These are phyloP conservation scores for Bryconaethiops microstoma DNA, from an alignment of 2,797 vertebrate species.

Conservation along the genomic window DNA sequence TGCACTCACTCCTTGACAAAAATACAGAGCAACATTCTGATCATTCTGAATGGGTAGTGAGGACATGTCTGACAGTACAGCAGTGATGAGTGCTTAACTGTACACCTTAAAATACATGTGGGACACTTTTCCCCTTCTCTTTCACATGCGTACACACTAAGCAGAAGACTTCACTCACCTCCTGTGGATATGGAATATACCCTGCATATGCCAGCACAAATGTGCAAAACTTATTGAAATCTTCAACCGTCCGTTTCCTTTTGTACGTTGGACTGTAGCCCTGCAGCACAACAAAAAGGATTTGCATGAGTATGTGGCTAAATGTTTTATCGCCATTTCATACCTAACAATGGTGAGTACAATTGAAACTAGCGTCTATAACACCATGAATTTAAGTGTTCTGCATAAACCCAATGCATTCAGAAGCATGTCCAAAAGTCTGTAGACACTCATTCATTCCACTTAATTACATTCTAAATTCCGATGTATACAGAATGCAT, in stretches of 20 bases:
- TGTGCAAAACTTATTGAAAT: constrained; percentile 99
- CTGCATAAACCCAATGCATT: no score
- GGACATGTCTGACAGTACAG: constrained; percentile 13
- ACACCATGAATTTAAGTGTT: not conserved
- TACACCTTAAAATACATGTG: not conserved
- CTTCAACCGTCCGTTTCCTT: constrained; percentile 91
- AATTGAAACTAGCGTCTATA: no score
- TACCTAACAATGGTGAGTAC: no score
- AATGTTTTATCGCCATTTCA: not conserved
- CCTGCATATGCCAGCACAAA: constrained; percentile 98
- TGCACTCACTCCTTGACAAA: not conserved
- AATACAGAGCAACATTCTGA: constrained; percentile 31
- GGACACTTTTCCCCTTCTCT: not conserved
- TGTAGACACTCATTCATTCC: no score
- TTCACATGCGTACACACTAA: not conserved
- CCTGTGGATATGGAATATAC: constrained; percentile 94
- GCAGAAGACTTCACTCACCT: constrained; percentile 75
- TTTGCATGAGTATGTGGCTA: not conserved
- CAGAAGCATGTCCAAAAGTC: no score
- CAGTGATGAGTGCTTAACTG: not conserved
- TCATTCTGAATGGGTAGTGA: constrained; percentile 20
- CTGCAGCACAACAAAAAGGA: constrained; percentile 62
- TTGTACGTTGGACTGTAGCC: constrained; percentile 79
- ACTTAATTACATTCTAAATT: no score
- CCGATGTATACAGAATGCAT: no score